These are phyloP conservation scores for Prunella strophiata DNA, from an alignment of 2,797 vertebrate genomes.

Conservation along the genomic window DNA sequence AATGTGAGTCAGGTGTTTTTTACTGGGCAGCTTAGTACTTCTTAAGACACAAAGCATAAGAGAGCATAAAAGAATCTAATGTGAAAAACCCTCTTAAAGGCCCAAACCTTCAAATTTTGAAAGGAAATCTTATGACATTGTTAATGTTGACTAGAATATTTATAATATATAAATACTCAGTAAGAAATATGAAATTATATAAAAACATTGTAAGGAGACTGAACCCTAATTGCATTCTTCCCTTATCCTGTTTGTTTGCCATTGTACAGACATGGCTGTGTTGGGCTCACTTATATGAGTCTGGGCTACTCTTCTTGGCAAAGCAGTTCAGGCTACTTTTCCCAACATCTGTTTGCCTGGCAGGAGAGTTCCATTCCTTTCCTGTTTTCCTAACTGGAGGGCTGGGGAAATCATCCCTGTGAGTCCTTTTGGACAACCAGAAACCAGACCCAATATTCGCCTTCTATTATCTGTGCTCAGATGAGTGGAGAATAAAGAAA, in stretches of 20 bases:
- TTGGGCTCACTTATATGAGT: background rate
- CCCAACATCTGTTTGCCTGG: background rate
- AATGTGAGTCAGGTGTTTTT: fast-evolving
- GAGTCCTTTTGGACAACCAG: background rate
- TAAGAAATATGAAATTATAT: background rate
- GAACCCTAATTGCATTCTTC: background rate
- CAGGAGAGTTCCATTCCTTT: background rate
- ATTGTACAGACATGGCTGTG: background rate
- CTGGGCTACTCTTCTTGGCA: background rate
- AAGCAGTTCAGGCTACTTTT: background rate
- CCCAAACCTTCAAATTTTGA: background rate
- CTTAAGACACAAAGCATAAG: background rate
- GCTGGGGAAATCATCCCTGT: background rate
- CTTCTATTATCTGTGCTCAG: background rate
- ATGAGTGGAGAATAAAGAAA: background rate
- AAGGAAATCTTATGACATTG: background rate
- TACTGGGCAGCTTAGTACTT: background rate
- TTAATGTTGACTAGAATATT: background rate
- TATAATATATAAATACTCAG: background rate
- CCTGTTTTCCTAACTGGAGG: background rate
- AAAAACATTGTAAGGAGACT: background rate
- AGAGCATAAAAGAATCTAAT: background rate
- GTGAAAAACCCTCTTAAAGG: background rate
- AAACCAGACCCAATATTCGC: background rate
- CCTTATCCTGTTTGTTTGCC: background rate